A percentile compares a stretch with the other conserved stretches of the same genome.
Conservation (phyloP, 2,113 vertebrate genomes). For the Scortum barcoo region DNA sequence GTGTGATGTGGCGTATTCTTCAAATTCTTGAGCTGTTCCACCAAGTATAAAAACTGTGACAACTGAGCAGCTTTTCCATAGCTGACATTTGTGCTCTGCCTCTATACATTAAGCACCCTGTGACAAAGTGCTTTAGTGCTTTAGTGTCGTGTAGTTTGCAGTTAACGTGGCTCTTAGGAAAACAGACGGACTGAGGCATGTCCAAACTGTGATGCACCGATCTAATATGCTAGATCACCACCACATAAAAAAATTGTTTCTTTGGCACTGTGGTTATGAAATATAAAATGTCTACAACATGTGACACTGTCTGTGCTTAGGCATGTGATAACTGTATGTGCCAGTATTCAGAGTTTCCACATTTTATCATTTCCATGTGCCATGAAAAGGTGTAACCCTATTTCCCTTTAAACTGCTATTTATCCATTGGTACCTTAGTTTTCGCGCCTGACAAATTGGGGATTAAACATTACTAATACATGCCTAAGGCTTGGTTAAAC, state of each 20-base stretch:
- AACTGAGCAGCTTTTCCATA: background rate
- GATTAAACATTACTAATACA: background rate
- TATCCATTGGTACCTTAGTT: background rate
- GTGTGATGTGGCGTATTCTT: background rate
- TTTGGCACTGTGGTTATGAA: background rate
- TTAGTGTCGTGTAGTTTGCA: no score
- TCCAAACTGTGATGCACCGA: background rate
- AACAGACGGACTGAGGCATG: background rate
- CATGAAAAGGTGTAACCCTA: background rate
- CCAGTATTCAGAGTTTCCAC: background rate
- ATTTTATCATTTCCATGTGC: background rate
- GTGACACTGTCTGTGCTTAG: background rate
- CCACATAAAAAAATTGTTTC: background rate
- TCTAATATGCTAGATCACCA: background rate
- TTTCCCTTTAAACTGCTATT: background rate
- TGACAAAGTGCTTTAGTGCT: background rate
- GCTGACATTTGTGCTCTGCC: no score
- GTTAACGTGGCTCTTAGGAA: background rate
- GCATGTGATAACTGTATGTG: background rate
- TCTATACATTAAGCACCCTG: background rate
- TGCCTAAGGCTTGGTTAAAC: background rate
- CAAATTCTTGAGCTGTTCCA: background rate
- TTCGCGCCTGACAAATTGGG: background rate
- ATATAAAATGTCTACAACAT: background rate
- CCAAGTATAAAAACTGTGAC: background rate